phyloP scores from a whole-genome alignment of 1,140 invertebrate species.

The Neodiprion pinetum region DNA sequence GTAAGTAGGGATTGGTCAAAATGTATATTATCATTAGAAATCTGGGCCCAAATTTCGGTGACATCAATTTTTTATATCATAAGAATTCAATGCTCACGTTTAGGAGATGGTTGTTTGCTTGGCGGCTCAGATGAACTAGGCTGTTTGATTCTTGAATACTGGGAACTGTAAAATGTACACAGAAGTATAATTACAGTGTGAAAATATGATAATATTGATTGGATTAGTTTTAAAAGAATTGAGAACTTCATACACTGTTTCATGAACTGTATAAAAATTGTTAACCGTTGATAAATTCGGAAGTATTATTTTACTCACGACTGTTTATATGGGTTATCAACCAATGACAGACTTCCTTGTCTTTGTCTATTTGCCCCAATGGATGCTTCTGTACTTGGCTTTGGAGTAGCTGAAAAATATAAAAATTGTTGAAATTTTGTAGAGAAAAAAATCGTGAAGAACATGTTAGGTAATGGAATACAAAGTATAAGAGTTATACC shows the following conservation, averaged over 20 bases:
- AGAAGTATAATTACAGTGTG: background rate
- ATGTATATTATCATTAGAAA: background rate
- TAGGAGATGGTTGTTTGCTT: background rate
- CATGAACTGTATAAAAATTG: no score
- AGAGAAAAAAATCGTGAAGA: no score
- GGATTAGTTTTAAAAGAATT: no score
- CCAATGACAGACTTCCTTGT: slow-evolving; percentile 4
- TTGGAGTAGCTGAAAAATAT: background rate
- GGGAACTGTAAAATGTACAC: background rate
- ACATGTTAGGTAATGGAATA: no score
- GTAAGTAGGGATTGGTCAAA: background rate
- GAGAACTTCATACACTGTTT: no score
- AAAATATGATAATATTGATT: no score
- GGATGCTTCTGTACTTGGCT: background rate
- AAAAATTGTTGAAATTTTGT: no score
- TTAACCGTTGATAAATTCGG: no score
- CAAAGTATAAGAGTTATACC: no score
- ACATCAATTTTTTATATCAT: background rate
- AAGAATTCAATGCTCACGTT: background rate
- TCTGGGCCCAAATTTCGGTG: background rate
- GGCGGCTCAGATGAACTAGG: background rate
- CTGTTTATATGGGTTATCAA: slow-evolving; percentile 19
- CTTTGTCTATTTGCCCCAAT: slow-evolving; percentile 11
- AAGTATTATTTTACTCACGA: slow-evolving; percentile 23
- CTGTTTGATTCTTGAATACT: background rate